Percentiles rank a stretch among this genome's conserved stretches.
These are phyloP conservation scores for Clarias laeviceps DNA, from an alignment of 2,797 vertebrate species.

Conservation along the genomic window DNA sequence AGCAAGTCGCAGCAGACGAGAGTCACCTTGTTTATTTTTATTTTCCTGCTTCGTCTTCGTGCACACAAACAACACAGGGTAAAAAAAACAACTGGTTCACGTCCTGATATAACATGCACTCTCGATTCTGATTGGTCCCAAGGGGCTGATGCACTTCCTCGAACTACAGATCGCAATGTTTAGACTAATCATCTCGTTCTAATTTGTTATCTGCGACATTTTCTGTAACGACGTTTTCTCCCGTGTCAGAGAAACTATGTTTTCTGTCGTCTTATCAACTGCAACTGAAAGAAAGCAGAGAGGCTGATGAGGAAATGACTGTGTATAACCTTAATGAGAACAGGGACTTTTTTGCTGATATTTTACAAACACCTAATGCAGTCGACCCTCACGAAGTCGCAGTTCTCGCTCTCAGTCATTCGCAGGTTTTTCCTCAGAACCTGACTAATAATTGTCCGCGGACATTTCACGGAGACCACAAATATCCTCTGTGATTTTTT, in stretches of 20 bases:
- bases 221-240: neutral
- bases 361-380: neutral
- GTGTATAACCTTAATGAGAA: neutral
- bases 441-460: no score
- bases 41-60: conserved; percentile 4
- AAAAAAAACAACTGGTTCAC: no score
- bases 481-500: no score
- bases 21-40: neutral
- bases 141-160: neutral
- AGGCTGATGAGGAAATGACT: neutral
- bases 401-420: no score
- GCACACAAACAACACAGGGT: neutral
- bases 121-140: neutral
- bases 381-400: no score
- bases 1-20: neutral
- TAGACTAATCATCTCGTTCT: neutral
- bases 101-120: no score
- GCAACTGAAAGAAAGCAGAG: neutral
- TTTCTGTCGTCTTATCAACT: neutral
- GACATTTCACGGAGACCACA: no score
- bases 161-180: neutral
- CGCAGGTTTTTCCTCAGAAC: no score
- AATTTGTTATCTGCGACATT: neutral
- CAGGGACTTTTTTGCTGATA: neutral
- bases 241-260: neutral